A percentile compares a stretch with the other conserved stretches of the same genome.
Conservation (phyloP, 92 coral and sea anemone genomes). For the Hydrozoanthus gracilis region DNA sequence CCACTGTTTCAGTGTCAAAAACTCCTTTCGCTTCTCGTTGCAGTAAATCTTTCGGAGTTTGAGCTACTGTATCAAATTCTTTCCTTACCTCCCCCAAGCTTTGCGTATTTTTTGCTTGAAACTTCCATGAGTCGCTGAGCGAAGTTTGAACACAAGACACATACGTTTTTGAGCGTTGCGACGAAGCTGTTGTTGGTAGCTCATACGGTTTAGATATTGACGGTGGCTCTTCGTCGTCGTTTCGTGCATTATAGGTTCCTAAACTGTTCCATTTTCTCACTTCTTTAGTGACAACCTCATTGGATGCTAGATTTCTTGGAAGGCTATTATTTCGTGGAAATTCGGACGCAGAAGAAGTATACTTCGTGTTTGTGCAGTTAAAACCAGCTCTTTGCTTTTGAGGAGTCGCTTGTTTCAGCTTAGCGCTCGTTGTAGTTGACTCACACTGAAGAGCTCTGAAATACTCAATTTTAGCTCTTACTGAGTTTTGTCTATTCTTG, state of each 20-base stretch:
- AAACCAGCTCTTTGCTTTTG: neutral
- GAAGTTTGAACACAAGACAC: conserved; percentile 26
- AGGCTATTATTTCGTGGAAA: conserved; percentile 15
- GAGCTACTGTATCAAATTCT: neutral
- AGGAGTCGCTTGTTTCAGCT: neutral
- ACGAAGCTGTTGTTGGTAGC: neutral
- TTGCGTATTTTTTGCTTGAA: conserved; percentile 2
- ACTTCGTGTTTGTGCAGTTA: neutral
- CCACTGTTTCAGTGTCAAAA: neutral
- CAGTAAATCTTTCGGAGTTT: neutral
- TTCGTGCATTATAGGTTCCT: neutral
- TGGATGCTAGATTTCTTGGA: neutral
- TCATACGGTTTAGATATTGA: conserved; percentile 5
- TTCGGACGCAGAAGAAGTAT: conserved; percentile 16
- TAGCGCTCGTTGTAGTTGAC: neutral
- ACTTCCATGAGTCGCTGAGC: conserved; percentile 32
- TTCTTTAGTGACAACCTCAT: neutral
- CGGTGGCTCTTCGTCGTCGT: neutral
- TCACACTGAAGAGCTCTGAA: neutral
- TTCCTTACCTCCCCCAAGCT: neutral
- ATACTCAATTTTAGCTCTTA: neutral
- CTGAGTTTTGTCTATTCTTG: neutral
- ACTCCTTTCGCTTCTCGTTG: neutral
- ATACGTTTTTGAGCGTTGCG: conserved; percentile 18
- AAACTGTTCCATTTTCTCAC: neutral